A percentile compares a stretch with the other conserved stretches of the same genome.
phyloP scores from a whole-genome alignment of 64 coral and sea anemone genomes.

The Porites lutea region DNA sequence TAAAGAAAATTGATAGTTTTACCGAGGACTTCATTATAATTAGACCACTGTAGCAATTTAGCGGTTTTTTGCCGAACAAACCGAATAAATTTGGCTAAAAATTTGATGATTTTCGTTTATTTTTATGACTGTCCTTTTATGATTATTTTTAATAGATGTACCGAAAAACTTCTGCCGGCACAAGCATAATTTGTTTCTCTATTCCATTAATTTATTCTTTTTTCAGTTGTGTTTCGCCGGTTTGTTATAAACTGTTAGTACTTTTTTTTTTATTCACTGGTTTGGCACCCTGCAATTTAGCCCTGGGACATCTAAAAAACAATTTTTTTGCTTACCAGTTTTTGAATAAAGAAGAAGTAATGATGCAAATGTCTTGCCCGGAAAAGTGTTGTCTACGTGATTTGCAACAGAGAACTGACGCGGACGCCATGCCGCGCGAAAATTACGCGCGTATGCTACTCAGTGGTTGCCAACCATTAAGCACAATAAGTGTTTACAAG shows the following conservation, averaged over 20 bases:
- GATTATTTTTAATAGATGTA: no score
- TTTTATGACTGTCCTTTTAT: no score
- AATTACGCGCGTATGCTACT: neutral
- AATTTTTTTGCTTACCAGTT: neutral
- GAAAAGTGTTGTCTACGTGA: neutral
- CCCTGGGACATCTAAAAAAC: neutral
- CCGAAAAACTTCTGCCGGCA: no score
- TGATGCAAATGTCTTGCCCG: neutral
- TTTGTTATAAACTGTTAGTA: neutral
- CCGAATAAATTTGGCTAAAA: no score
- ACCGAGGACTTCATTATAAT: no score
- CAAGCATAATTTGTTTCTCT: no score
- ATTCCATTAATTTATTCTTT: neutral
- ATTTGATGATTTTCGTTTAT: no score
- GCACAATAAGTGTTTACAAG: conserved; percentile 32
- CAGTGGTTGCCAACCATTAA: neutral
- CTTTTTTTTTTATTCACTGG: neutral
- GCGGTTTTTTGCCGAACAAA: no score
- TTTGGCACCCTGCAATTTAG: neutral
- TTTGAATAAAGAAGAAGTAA: conserved; percentile 3
- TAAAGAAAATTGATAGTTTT: no score
- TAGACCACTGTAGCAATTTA: no score
- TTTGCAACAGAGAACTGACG: neutral
- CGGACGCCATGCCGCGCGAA: neutral
- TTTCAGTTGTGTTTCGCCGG: neutral